Percentiles rank a stretch among this genome's conserved stretches.
These are phyloP conservation scores for Gallinago nigripennis DNA, from an alignment of 2,797 vertebrate genomes.

Conservation along the genomic window DNA sequence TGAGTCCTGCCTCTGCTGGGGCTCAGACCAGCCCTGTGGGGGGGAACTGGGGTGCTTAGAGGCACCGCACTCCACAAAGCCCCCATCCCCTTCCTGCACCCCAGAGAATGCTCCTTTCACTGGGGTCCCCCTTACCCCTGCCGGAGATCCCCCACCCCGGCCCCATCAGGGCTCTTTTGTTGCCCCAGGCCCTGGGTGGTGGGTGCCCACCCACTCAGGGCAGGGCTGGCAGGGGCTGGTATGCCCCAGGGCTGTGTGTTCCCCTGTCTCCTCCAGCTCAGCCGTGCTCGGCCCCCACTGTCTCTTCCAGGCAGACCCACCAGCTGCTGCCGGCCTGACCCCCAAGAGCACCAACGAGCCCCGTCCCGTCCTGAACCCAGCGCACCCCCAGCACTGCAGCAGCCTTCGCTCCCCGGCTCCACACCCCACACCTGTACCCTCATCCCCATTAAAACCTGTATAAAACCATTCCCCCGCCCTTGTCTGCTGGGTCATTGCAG, in stretches of 20 bases:
- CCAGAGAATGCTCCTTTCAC: neutral
- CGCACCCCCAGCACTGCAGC: neutral
- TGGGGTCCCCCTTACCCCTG: neutral
- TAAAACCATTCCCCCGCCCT: neutral
- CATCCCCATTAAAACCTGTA: neutral
- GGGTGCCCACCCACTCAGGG: neutral
- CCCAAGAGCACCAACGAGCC: rapidly evolving
- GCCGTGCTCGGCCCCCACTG: neutral
- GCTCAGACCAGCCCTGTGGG: rapidly evolving
- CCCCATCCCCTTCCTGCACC: neutral
- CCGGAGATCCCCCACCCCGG: neutral
- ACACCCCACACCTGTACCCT: neutral
- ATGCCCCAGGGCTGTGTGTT: rapidly evolving
- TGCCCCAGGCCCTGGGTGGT: neutral
- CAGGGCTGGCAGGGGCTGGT: neutral
- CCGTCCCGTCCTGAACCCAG: neutral
- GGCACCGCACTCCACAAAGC: rapidly evolving
- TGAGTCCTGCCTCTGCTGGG: neutral
- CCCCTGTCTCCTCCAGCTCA: neutral
- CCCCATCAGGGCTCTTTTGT: neutral
- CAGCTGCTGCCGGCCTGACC: neutral
- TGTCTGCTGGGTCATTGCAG: neutral
- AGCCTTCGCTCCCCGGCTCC: neutral
- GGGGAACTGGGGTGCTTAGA: neutral
- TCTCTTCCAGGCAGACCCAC: neutral